A percentile compares a stretch with the other conserved stretches of the same genome.
phyloP scores from a whole-genome alignment of 2,113 vertebrate genomes.

The Pipa parva region DNA sequence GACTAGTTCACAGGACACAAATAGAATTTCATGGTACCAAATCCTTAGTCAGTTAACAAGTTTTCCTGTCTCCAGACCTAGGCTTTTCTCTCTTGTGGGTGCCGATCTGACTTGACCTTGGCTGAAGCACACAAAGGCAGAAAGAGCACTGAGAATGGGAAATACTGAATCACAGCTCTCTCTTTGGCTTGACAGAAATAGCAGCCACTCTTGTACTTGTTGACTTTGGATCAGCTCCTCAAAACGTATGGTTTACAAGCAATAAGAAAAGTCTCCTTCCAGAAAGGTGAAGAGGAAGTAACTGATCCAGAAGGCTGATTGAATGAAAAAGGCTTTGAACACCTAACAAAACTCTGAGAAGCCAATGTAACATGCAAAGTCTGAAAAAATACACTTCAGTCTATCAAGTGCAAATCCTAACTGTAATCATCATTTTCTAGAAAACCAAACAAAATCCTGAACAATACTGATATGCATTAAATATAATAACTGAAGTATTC shows the following conservation, averaged over 20 bases:
- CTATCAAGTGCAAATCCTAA: no score
- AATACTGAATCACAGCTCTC: conserved; percentile 18
- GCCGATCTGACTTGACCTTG: conserved; percentile 28
- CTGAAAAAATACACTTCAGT: no score
- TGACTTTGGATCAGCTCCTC: conserved; percentile 4
- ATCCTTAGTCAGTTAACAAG: conserved; percentile 4
- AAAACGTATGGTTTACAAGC: not conserved
- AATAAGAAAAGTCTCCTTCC: not conserved
- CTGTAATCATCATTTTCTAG: no score
- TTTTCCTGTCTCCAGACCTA: conserved; percentile 1
- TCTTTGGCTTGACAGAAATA: conserved; percentile 1
- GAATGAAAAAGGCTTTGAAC: no score
- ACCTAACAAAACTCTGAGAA: no score
- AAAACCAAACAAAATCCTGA: no score
- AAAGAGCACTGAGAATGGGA: conserved; percentile 12
- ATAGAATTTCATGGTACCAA: conserved; percentile 3
- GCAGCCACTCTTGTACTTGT: not conserved
- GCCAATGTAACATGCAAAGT: no score
- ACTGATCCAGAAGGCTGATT: not conserved
- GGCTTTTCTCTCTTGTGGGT: not conserved
- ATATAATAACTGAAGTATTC: no score
- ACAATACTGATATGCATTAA: no score
- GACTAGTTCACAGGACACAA: conserved; percentile 1
- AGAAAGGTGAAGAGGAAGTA: not conserved
- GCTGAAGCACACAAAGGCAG: conserved; percentile 15